Conservation (phyloP, 2,797 vertebrate species). For the Acrossocheilus wenchowensis region DNA sequence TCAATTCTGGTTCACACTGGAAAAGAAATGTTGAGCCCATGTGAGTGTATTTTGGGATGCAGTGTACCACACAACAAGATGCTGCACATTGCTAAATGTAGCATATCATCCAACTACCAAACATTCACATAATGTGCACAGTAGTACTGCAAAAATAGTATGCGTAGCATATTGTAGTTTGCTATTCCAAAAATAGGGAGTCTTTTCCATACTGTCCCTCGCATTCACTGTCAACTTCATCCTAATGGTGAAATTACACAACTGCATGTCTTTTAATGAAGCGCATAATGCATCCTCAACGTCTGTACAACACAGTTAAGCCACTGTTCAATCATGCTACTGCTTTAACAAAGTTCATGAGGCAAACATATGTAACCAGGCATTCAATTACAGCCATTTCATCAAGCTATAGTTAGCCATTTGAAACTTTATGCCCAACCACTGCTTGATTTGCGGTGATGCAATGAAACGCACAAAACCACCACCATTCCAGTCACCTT, state of each 20-base stretch:
- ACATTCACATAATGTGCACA: background rate
- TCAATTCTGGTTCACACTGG: background rate
- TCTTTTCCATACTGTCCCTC: constrained; percentile 4
- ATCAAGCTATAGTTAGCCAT: constrained; percentile 36
- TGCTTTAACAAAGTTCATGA: constrained; percentile 49
- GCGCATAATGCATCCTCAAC: constrained; percentile 45
- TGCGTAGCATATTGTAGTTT: background rate
- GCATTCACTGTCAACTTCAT: constrained; percentile 41
- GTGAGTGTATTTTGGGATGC: background rate
- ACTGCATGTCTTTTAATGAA: constrained; percentile 53
- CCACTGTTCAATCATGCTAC: constrained; percentile 55
- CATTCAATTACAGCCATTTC: constrained; percentile 54
- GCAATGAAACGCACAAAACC: constrained; percentile 58
- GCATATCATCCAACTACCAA: background rate
- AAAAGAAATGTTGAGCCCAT: background rate
- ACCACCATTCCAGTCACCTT: constrained; percentile 61
- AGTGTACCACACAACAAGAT: background rate
- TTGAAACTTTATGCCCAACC: constrained; percentile 65
- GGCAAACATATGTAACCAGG: constrained; percentile 55
- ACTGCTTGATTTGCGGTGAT: constrained; percentile 65
- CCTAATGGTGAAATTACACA: constrained; percentile 41
- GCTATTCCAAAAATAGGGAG: background rate
- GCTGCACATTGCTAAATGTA: background rate
- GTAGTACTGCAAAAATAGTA: background rate
- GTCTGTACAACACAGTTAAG: constrained; percentile 59